phyloP scores from a whole-genome alignment of 2,113 vertebrate species.

The Tiliqua scincoides region DNA sequence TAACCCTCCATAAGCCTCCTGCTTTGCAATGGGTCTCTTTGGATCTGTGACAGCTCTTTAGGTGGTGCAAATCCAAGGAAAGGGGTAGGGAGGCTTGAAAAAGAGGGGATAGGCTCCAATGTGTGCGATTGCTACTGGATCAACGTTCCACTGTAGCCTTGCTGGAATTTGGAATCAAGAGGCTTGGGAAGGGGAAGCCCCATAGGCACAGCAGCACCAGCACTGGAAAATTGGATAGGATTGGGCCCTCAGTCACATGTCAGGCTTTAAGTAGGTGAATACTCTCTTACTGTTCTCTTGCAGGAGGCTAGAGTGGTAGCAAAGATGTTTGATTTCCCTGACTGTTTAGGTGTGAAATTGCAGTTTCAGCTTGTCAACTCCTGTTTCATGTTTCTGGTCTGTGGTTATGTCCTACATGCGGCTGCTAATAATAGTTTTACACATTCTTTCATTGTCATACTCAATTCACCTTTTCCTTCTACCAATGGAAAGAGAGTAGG shows the following conservation, averaged over 20 bases:
- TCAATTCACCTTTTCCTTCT: background rate
- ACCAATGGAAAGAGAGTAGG: background rate
- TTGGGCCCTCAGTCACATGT: background rate
- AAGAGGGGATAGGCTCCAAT: too few species aligned
- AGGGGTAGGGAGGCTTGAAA: too few species aligned
- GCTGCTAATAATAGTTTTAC: background rate
- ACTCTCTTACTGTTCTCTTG: background rate
- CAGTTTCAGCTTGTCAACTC: background rate
- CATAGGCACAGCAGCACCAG: too few species aligned
- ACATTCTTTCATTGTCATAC: background rate
- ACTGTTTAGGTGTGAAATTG: conserved; percentile 15
- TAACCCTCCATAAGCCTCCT: too few species aligned
- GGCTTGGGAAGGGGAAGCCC: too few species aligned
- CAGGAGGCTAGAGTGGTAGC: conserved; percentile 29
- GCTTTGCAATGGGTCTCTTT: too few species aligned
- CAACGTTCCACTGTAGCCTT: too few species aligned
- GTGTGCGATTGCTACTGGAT: too few species aligned
- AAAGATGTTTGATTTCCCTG: conserved; percentile 4
- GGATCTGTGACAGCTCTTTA: too few species aligned
- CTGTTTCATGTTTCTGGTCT: background rate
- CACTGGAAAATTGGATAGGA: too few species aligned
- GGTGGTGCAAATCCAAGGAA: too few species aligned
- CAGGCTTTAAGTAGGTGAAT: conserved; percentile 13
- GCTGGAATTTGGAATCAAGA: too few species aligned
- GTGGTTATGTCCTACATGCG: background rate